phyloP scores from a whole-genome alignment of 2,113 vertebrate genomes.

The Salvelinus sp. region DNA sequence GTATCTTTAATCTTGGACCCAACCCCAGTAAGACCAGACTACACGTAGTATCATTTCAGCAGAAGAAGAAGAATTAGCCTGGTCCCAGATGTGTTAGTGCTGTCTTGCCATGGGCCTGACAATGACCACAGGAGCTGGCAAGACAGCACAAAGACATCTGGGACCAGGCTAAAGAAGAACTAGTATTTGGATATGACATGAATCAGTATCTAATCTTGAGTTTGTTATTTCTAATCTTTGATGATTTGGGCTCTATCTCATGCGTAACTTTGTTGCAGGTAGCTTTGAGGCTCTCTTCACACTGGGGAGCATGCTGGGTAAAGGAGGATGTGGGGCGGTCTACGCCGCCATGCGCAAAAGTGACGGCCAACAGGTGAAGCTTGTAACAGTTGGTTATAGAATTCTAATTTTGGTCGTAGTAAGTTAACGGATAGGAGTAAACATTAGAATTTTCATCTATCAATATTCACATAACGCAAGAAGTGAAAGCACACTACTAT shows the following conservation, averaged over 20 bases:
- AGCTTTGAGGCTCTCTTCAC: conserved; percentile 44
- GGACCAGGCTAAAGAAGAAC: too few relatives aligned
- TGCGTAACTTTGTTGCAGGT: background rate
- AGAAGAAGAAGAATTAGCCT: background rate
- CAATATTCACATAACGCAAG: background rate
- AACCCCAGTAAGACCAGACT: background rate
- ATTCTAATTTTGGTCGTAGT: background rate
- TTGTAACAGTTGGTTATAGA: background rate
- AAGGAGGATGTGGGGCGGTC: conserved; percentile 57
- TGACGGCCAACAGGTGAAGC: conserved; percentile 48
- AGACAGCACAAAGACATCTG: too few relatives aligned
- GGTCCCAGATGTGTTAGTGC: too few relatives aligned
- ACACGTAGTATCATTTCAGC: background rate
- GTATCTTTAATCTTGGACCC: background rate
- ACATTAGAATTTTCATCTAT: background rate
- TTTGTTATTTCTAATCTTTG: background rate
- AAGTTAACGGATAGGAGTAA: background rate
- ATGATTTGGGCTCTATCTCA: background rate
- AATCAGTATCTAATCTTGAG: too few relatives aligned
- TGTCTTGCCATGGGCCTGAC: background rate
- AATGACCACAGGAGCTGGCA: background rate
- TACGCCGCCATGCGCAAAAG: conserved; percentile 49
- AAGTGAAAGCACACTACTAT: background rate
- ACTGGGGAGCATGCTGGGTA: conserved; percentile 50
- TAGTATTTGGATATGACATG: background rate